phyloP scores from a whole-genome alignment of 23 tunicate species.

The Clavelina lepadiformis region DNA sequence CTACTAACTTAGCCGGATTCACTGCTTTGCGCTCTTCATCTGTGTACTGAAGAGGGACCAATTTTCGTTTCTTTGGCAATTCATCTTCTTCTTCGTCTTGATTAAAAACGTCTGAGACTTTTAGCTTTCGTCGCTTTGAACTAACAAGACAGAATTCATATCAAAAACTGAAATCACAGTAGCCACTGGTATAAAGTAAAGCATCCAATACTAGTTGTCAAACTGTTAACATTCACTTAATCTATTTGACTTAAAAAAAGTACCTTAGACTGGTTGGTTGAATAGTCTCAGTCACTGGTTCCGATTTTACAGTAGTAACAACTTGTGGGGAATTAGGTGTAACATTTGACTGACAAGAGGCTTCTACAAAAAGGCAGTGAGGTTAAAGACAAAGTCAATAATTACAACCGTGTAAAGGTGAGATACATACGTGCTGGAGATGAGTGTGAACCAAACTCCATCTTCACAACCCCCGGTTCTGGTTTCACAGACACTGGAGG shows the following conservation, averaged over 20 bases:
- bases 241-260: no score
- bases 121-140: conserved; percentile 57
- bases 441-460: conserved; percentile 30
- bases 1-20: conserved; percentile 39
- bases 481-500: not conserved
- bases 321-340: no score
- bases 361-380: not conserved
- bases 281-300: no score
- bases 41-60: conserved; percentile 84
- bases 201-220: no score
- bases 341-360: no score
- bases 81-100: conserved; percentile 97
- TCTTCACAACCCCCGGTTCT: conserved; percentile 47
- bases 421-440: conserved; percentile 11
- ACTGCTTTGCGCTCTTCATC: conserved; percentile 75
- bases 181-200: no score
- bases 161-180: no score
- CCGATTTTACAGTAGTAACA: no score
- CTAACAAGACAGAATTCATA: conserved; percentile 12
- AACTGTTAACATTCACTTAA: no score
- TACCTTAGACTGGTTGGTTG: no score
- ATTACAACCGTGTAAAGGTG: not conserved
- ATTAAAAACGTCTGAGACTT: conserved; percentile 90
- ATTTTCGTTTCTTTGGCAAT: conserved; percentile 72
- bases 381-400: not conserved